Percentiles rank a stretch among this genome's conserved stretches.
These are phyloP conservation scores for Ellobius talpinus DNA, from an alignment of 2,113 vertebrate species.

Conservation along the genomic window DNA sequence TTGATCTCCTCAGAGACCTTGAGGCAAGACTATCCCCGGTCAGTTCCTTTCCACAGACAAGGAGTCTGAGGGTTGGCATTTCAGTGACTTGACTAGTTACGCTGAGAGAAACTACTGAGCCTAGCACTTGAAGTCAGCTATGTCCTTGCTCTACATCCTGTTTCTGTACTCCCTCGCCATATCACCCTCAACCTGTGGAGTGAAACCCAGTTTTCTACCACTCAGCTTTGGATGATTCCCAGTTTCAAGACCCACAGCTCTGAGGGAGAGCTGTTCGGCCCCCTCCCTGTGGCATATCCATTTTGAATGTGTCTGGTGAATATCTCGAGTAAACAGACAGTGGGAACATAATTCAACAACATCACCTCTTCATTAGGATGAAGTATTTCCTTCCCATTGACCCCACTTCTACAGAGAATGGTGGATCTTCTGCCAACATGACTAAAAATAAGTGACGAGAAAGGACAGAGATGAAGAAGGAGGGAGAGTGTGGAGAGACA, in stretches of 20 bases:
- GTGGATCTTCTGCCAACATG: neutral
- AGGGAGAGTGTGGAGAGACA: rapidly evolving
- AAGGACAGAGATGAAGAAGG: constrained; percentile 43
- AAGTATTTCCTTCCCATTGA: constrained; percentile 19
- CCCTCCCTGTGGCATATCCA: neutral
- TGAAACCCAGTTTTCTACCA: rapidly evolving
- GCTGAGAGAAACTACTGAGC: neutral
- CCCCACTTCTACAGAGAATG: constrained; percentile 24
- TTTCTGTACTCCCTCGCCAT: neutral
- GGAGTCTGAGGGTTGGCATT: neutral
- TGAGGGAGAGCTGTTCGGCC: neutral
- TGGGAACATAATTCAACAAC: neutral
- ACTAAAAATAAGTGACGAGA: constrained; percentile 52
- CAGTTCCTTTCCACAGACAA: neutral
- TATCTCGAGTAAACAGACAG: neutral
- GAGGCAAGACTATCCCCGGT: neutral
- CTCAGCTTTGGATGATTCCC: neutral
- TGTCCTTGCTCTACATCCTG: rapidly evolving
- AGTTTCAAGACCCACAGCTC: neutral
- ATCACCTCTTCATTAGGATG: neutral
- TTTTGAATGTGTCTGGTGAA: neutral
- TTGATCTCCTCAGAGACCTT: neutral
- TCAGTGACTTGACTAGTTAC: neutral
- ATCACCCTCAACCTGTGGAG: no score
- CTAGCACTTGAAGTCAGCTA: neutral